Evolutionary conservation across 2,113 vertebrate genomes (phyloP), one percentile per base, ranked within the genome.

Genomic region (Ammodytes marinus): DNA sequence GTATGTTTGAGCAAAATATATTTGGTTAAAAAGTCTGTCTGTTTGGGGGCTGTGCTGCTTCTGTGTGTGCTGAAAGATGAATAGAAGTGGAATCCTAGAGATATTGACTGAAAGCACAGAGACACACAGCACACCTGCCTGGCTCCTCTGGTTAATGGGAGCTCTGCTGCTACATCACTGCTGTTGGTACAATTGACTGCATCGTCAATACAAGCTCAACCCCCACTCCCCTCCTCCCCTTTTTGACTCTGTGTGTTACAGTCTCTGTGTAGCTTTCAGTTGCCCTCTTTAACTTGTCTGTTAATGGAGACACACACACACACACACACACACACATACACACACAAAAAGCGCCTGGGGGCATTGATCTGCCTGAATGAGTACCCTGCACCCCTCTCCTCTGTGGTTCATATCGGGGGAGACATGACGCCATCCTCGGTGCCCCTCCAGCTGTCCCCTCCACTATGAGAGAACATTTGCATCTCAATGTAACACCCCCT

Each of bases 391-490:
- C 85, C 82, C 82, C 79, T 82, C 80, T 73, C 82, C 49, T 88
- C 83, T 84, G 68, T 82, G 53, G 66, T 89, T 91, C 86, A 90
- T 91, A 89, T 90, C 82, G 72, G 79, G 86, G 69, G 86, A 91
- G 91, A 94, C 91, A 93, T 94, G 92, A 93, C 93, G 91, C 88
- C 91, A 92, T 92, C 88, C 90, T 90, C 89, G 80, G 78, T 81
- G 78, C 77, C 88, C 86, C 85, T 93, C 93, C 94, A 92, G 90
- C 91, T 93, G 91, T 90, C 93, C 92, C 88, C 87, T 76, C 67
- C 74, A 79, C 87, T 88, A 87, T 64, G 85, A 86, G 81, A 91
- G 86, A 50, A 88, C 90, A 95, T 95, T 94, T 91, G 90, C 93
- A 94, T 93, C 75, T 92, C 86, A 93, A 94, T 93, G 83, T 84